Percentiles rank a stretch among this genome's conserved stretches.
These are phyloP conservation scores for Herpetotheres cachinnans DNA, from an alignment of 2,113 vertebrate species.

Conservation along the genomic window DNA sequence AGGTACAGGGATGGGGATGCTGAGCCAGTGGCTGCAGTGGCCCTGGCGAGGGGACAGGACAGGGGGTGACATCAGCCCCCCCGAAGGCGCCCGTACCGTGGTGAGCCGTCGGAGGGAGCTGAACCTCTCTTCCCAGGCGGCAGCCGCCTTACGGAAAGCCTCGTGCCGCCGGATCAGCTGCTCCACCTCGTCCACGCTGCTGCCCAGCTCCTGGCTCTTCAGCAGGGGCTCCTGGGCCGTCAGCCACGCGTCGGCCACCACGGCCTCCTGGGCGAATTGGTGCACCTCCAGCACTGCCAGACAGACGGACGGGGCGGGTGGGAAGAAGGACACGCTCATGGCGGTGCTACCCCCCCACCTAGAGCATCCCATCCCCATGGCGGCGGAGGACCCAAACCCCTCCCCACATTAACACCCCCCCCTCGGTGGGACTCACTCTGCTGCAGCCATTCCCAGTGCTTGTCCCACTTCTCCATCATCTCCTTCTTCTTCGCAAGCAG, in stretches of 20 bases:
- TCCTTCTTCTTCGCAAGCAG: slow-evolving; percentile 86
- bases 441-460: slow-evolving; percentile 91
- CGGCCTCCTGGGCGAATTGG: slow-evolving; percentile 94
- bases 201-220: slow-evolving; percentile 88
- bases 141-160: slow-evolving; percentile 89
- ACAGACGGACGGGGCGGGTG: not conserved
- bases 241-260: slow-evolving; percentile 93
- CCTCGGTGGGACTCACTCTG: slow-evolving; percentile 80
- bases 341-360: not conserved
- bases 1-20: no score
- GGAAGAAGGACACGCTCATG: not conserved
- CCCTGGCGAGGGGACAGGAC: no score
- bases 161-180: slow-evolving; percentile 93
- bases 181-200: slow-evolving; percentile 93
- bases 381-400: not conserved
- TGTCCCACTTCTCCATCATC: slow-evolving; percentile 90
- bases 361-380: not conserved
- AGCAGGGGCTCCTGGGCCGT: slow-evolving; percentile 89
- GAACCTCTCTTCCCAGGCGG: slow-evolving; percentile 93
- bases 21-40: not conserved
- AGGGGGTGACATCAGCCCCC: not conserved
- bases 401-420: not conserved
- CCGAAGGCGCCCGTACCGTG: slow-evolving; percentile 69
- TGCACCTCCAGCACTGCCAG: slow-evolving; percentile 89
- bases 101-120: slow-evolving; percentile 91